These are phyloP conservation scores for Melanostigma gelatinosum DNA, from an alignment of 2,113 vertebrate genomes.

Conservation along the genomic window DNA sequence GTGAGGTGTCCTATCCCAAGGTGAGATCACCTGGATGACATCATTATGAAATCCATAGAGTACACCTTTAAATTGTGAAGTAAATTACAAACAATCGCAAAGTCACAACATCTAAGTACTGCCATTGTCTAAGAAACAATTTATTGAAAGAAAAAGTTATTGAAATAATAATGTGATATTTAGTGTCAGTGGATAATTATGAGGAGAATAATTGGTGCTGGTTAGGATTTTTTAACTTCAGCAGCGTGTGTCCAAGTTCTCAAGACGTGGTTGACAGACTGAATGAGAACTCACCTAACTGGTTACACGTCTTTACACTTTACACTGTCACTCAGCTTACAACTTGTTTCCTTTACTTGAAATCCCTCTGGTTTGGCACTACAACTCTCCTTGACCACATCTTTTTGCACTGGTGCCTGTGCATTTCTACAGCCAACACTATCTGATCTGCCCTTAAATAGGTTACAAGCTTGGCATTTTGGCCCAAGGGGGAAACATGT, in stretches of 20 bases:
- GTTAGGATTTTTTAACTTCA: neutral
- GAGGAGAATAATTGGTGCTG: neutral
- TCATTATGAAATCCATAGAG: neutral
- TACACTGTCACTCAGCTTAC: neutral
- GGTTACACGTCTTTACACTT: slow-evolving; percentile 25
- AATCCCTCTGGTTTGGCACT: slow-evolving; percentile 5
- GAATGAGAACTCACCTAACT: slow-evolving; percentile 42
- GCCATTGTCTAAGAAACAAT: neutral
- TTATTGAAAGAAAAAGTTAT: neutral
- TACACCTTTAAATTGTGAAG: neutral
- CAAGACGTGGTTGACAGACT: neutral
- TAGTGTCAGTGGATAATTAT: neutral
- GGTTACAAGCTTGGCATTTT: slow-evolving; percentile 74
- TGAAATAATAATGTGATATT: neutral
- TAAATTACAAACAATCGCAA: neutral
- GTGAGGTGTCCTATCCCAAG: no score
- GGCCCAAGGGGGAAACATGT: slow-evolving; percentile 75
- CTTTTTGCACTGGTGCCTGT: slow-evolving; percentile 4
- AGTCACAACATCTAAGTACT: neutral
- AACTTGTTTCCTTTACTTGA: neutral
- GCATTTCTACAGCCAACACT: slow-evolving; percentile 29
- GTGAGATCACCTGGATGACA: no score
- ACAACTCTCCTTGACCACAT: slow-evolving; percentile 15
- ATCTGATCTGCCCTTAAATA: slow-evolving; percentile 68
- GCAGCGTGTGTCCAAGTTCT: slow-evolving; percentile 36